A percentile compares a stretch with the other conserved stretches of the same genome.
Evolutionary conservation across 2,797 vertebrate genomes (phyloP).

Genomic region (Enteromius argenteus): DNA sequence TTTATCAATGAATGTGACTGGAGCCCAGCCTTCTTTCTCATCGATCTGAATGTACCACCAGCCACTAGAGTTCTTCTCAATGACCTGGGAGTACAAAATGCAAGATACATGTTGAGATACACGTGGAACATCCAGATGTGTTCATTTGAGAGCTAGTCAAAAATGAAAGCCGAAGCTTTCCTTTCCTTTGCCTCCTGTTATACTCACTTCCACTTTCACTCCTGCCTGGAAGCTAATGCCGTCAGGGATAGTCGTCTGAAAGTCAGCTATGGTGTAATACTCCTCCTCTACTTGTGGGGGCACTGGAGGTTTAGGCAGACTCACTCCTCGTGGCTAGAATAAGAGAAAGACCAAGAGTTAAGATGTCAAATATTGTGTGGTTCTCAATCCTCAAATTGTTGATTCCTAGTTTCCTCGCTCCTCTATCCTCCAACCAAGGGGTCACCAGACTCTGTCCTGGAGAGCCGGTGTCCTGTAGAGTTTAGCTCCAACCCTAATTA

Average conservation of each 20-base stretch:
- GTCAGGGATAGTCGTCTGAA: conserved; percentile 97
- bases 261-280: conserved; percentile 97
- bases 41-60: conserved; percentile 99
- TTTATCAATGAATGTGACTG: conserved; percentile 95
- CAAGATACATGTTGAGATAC: not conserved
- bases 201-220: conserved; percentile 93
- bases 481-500: too few relatives aligned
- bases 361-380: not conserved
- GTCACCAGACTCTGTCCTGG: too few relatives aligned
- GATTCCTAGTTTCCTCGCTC: not conserved
- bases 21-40: conserved; percentile 98
- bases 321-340: conserved; percentile 88
- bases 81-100: conserved; percentile 80
- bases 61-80: conserved; percentile 95
- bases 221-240: conserved; percentile 98
- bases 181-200: not conserved
- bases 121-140: not conserved
- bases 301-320: conserved; percentile 92
- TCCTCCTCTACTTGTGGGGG: conserved; percentile 97
- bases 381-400: not conserved
- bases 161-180: not conserved
- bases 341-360: not conserved
- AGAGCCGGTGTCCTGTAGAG: too few relatives aligned
- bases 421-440: not conserved
- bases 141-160: not conserved